phyloP scores from a whole-genome alignment of 1,140 invertebrate genomes.

The Hylyphantes graminicola region DNA sequence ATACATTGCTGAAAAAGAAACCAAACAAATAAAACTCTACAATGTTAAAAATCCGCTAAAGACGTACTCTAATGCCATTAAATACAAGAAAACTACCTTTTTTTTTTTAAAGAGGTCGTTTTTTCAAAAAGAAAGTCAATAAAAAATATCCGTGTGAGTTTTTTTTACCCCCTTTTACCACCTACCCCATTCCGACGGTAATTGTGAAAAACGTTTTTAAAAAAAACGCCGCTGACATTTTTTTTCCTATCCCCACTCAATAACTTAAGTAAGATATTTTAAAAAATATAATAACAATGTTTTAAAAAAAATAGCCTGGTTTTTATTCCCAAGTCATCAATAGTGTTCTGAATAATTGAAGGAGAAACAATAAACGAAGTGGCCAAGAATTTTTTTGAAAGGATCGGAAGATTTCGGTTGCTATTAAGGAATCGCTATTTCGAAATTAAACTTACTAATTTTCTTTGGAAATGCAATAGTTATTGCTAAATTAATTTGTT shows the following conservation, averaged over 20 bases:
- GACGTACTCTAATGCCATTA: conserved; percentile 49
- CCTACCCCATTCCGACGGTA: conserved; percentile 36
- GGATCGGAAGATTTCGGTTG: too few relatives aligned
- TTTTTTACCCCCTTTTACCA: conserved; percentile 41
- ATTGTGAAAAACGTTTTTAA: conserved; percentile 50
- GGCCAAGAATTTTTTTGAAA: not conserved
- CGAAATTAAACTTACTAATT: too few relatives aligned
- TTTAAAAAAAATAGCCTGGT: not conserved
- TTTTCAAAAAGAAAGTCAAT: conserved; percentile 11
- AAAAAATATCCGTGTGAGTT: conserved; percentile 38
- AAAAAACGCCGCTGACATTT: conserved; percentile 53
- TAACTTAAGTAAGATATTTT: conserved; percentile 36
- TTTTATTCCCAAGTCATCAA: conserved; percentile 60
- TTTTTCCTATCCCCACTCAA: conserved; percentile 43
- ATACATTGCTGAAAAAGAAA: not conserved
- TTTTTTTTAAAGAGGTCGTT: too few relatives aligned
- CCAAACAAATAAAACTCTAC: conserved; percentile 1
- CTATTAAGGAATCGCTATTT: too few relatives aligned
- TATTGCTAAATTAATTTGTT: too few relatives aligned
- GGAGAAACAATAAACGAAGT: conserved; percentile 58
- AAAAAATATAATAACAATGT: conserved; percentile 23
- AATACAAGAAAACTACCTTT: conserved; percentile 27
- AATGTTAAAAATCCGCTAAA: conserved; percentile 57
- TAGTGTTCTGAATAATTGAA: conserved; percentile 61
- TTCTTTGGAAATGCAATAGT: too few relatives aligned